phyloP scores from a whole-genome alignment of 2,797 vertebrate species.

The Sus cebifrons region DNA sequence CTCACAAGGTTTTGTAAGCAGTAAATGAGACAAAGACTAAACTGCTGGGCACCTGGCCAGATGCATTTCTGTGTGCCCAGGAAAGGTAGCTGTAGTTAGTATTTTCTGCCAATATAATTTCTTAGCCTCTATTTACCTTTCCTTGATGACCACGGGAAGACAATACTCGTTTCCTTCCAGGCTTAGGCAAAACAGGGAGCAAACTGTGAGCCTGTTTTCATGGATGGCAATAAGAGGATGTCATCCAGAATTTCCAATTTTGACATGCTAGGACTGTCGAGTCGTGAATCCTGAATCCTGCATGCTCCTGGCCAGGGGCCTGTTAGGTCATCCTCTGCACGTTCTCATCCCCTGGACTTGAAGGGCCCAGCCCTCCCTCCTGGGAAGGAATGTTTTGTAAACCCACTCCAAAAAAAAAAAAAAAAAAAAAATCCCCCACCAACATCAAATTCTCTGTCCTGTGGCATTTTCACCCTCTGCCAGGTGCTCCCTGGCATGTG shows the following conservation, averaged over 20 bases:
- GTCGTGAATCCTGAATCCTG: neutral
- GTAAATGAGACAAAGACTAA: neutral
- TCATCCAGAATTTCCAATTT: neutral
- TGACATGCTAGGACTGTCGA: neutral
- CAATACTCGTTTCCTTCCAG: neutral
- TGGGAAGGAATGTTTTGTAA: slow-evolving; percentile 77
- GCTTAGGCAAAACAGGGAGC: neutral
- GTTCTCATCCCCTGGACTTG: neutral
- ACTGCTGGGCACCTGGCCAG: neutral
- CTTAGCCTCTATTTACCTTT: neutral
- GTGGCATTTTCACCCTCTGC: slow-evolving; percentile 87
- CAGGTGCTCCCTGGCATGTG: slow-evolving; percentile 86
- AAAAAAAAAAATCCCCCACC: neutral
- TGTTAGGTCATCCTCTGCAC: neutral
- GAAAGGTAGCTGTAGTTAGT: neutral
- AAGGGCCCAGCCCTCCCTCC: neutral
- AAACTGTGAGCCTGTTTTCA: neutral
- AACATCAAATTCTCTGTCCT: slow-evolving; percentile 85
- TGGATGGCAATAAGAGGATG: neutral
- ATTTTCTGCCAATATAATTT: neutral
- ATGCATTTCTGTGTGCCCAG: neutral
- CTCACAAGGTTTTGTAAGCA: neutral
- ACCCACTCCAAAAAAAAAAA: neutral
- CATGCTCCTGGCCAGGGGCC: neutral
- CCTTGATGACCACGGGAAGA: neutral